A percentile compares a stretch with the other conserved stretches of the same genome.
phyloP scores from a whole-genome alignment of 2,888 invertebrate genomes.

The Temnothorax unifasciatus region DNA sequence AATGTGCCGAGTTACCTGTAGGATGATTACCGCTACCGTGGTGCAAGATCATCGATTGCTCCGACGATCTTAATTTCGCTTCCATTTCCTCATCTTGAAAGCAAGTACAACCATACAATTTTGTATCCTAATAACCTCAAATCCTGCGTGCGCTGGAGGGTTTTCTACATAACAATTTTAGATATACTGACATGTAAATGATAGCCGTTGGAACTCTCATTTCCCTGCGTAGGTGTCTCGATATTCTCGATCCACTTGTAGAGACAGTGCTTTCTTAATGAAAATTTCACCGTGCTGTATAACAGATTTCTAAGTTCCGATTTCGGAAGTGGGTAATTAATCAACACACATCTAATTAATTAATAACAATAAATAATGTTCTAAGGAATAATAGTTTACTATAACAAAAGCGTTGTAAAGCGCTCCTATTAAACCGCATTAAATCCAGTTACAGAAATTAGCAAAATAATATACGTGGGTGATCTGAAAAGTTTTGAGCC shows the following conservation, averaged over 20 bases:
- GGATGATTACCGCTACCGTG: conserved; percentile 54
- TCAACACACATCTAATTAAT: neutral
- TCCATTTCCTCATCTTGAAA: conserved; percentile 8
- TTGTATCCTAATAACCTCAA: conserved; percentile 19
- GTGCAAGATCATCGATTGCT: conserved; percentile 53
- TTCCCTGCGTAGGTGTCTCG: neutral
- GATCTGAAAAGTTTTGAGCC: too few species aligned
- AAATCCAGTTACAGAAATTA: neutral
- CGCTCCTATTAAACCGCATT: too few species aligned
- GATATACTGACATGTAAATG: neutral
- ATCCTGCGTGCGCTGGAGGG: neutral
- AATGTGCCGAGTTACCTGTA: conserved; percentile 49
- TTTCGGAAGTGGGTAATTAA: neutral
- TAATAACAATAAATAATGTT: neutral
- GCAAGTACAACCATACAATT: neutral
- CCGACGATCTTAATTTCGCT: conserved; percentile 44
- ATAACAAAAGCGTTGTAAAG: neutral
- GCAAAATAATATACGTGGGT: too few species aligned
- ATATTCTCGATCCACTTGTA: neutral
- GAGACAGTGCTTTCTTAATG: neutral
- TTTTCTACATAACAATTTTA: neutral
- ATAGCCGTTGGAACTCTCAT: neutral
- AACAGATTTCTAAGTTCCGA: conserved; percentile 2
- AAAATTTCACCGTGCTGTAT: conserved; percentile 6
- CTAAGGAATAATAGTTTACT: neutral